Evolutionary conservation across 1,140 invertebrate species (phyloP).

Genomic region (Oryzaephilus surinamensis): DNA sequence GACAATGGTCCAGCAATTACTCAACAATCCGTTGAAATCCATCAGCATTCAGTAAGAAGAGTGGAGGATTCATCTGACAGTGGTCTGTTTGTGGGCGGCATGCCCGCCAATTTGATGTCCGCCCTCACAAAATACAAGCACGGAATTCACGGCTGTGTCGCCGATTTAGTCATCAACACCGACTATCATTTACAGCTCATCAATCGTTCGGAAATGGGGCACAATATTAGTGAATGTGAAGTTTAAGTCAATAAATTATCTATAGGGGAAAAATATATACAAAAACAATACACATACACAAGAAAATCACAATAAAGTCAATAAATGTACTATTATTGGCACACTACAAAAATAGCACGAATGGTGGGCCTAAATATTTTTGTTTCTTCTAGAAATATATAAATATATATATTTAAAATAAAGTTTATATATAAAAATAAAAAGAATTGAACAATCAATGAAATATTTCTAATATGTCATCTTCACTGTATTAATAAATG

Average conservation of each 20-base stretch:
- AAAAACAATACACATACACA: not conserved
- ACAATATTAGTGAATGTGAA: slow-evolving; percentile 34
- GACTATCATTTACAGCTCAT: slow-evolving; percentile 47
- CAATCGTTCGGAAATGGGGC: slow-evolving; percentile 24
- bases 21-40: slow-evolving; percentile 68
- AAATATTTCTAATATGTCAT: no score
- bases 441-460: no score
- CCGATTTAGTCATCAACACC: slow-evolving; percentile 66
- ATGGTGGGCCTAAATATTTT: no score
- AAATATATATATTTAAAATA: no score
- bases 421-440: no score
- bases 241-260: slow-evolving; percentile 21
- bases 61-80: no score
- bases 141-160: slow-evolving; percentile 70
- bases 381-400: no score
- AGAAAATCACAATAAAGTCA: no score
- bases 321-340: slow-evolving; percentile 3
- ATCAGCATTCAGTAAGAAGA: not conserved
- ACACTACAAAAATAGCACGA: not conserved
- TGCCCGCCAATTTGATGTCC: slow-evolving; percentile 55
- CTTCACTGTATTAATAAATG: slow-evolving; percentile 25
- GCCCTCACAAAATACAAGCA: slow-evolving; percentile 50
- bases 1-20: slow-evolving; percentile 70
- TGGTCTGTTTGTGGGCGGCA: slow-evolving; percentile 78
- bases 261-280: no score